Evolutionary conservation across 1,140 invertebrate genomes (phyloP).

Genomic region (Samia ricini): DNA sequence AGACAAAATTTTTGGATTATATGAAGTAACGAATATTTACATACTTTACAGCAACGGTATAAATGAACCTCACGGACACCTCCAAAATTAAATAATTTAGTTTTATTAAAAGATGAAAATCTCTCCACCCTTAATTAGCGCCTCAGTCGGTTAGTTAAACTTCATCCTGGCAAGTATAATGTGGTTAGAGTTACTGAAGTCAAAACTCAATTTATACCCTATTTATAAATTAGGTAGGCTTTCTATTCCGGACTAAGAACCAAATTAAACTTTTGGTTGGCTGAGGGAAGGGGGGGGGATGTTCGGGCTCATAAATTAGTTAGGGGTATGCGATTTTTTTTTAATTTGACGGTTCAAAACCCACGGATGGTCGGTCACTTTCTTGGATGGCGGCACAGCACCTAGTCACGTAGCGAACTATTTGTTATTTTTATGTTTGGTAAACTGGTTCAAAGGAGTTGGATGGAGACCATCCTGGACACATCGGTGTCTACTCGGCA

Average conservation of each 20-base stretch:
- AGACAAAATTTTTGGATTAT: constrained; percentile 4
- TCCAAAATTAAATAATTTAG: constrained; percentile 14
- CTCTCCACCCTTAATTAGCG: constrained; percentile 13
- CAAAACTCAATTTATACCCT: constrained; percentile 13
- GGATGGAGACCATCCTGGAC: no score
- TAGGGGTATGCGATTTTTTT: no score
- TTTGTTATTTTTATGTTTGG: no score
- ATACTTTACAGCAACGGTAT: constrained; percentile 11
- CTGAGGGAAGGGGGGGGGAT: no score
- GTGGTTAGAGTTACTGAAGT: constrained; percentile 14
- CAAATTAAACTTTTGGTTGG: no score
- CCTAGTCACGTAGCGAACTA: no score
- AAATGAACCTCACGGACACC: constrained; percentile 27
- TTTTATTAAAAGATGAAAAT: constrained; percentile 15
- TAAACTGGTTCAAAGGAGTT: no score
- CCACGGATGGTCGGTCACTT: no score
- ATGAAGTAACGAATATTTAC: background rate
- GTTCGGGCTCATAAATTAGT: no score
- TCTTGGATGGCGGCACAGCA: no score
- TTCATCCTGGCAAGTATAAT: constrained; percentile 10
- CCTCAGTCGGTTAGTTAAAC: constrained; percentile 3
- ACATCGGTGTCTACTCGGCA: no score
- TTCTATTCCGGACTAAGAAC: background rate
- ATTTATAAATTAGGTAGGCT: constrained; percentile 9
- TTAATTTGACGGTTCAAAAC: no score